Conservation (phyloP, 2,888 invertebrate species). For the Brachycybe producta region DNA sequence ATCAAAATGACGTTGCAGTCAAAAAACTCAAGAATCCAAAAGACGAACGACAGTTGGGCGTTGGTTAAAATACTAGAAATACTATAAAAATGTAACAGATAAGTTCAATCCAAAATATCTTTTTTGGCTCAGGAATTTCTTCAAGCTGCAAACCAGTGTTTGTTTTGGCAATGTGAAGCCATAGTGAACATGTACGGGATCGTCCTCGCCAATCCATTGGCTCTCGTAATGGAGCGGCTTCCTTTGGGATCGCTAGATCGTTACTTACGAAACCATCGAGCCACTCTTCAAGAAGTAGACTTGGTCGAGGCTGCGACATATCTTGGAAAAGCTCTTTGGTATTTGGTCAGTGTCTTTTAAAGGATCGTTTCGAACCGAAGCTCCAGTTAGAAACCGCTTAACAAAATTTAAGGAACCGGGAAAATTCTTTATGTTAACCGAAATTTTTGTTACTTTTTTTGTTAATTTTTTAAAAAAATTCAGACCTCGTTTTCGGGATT, state of each 20-base stretch:
- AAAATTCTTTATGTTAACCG: too few relatives aligned
- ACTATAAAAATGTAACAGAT: neutral
- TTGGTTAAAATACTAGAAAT: neutral
- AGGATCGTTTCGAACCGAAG: too few relatives aligned
- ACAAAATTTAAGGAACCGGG: too few relatives aligned
- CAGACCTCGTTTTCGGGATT: too few relatives aligned
- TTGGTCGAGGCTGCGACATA: conserved; percentile 68
- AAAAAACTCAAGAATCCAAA: neutral
- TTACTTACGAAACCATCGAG: conserved; percentile 37
- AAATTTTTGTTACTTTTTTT: too few relatives aligned
- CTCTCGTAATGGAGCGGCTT: conserved; percentile 68
- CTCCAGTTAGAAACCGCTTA: too few relatives aligned
- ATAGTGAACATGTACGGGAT: conserved; percentile 57
- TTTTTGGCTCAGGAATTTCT: conserved; percentile 43
- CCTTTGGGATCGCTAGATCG: conserved; percentile 62
- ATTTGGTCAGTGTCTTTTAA: conserved; percentile 47
- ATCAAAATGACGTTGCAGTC: neutral
- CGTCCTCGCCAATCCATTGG: conserved; percentile 59
- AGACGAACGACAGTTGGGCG: neutral
- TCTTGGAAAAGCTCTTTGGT: conserved; percentile 71
- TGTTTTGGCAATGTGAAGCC: conserved; percentile 58
- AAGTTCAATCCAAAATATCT: neutral
- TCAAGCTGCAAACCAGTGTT: conserved; percentile 62
- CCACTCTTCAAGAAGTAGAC: conserved; percentile 41
- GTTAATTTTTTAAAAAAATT: too few relatives aligned